Evolutionary conservation across 1,140 invertebrate genomes (phyloP), one percentile per base, ranked within the genome.

Genomic region (Condylostylus longicornis): DNA sequence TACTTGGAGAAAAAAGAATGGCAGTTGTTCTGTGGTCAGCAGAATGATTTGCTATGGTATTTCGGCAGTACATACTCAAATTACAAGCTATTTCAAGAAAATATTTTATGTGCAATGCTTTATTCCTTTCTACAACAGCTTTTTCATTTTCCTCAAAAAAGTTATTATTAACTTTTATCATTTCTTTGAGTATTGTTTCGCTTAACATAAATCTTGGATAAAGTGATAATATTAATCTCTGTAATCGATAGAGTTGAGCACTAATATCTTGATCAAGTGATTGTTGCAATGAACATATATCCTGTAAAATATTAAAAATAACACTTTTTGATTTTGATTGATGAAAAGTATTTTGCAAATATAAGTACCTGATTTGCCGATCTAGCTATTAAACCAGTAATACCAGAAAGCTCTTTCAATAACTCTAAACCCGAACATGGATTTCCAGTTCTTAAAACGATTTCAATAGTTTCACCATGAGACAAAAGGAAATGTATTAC

Each of bases 401-500:
- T 62, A 10, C 74, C 68, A 8, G 79, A 74, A 22, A 85, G 58
- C 52, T 86, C 81, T 42, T 75, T 69, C 18, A 89, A 58, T 17
- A 76, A 56, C 6, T 71, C 71, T 2, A 66, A 43, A 0, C 71
- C 68, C 1, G 79, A 68, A 17, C 65, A 69, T 0, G 77, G 74
- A 41, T 74, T 75, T 14, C 72, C 73, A 29, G 74, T 72, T 46
- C 69, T 49, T 12, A 93, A 56, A 27, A 86, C 73, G 44, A 75
- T 69, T 45, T 82, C 79, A 13, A 90, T 71, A 19, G 79, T 76
- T 44, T 90, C 84, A 21, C 76, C 63, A 58, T 91, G 85, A 34
- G 76, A 76, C 30, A 87, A 69, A 19, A 91, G 53, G 44, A 86
- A 80, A 41, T 81, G 75, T 29, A 81, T 71, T 23, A 87, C 70